These are phyloP conservation scores for Chesias legatella DNA, from an alignment of 2,888 invertebrate genomes.

Conservation along the genomic window DNA sequence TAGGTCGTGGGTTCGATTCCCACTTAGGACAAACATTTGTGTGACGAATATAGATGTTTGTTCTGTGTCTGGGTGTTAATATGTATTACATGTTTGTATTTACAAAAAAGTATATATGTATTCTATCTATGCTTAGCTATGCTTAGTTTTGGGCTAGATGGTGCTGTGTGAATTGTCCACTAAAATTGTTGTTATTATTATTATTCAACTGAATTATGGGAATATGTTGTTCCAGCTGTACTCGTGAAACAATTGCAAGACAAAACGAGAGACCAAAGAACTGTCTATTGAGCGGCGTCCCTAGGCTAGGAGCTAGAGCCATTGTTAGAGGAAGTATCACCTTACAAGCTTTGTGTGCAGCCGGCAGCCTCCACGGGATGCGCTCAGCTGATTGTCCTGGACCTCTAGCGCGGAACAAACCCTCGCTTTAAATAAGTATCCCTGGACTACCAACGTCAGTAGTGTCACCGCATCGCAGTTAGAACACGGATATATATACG, in stretches of 20 bases:
- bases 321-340: constrained; percentile 75
- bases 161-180: no score
- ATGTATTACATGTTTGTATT: no score
- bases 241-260: constrained; percentile 1
- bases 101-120: no score
- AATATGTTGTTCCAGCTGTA: no score
- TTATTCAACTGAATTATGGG: no score
- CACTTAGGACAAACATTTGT: no score
- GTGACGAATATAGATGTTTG: no score
- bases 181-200: no score
- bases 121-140: no score
- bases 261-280: constrained; percentile 8
- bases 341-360: constrained; percentile 69
- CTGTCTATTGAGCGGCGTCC: constrained; percentile 44
- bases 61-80: no score
- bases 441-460: constrained; percentile 57
- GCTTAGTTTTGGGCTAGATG: no score
- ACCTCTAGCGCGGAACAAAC: constrained; percentile 62
- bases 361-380: constrained; percentile 60
- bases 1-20: no score
- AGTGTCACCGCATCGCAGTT: constrained; percentile 35
- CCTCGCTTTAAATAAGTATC: constrained; percentile 65
- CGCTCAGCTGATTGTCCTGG: constrained; percentile 62
- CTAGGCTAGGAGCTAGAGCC: constrained; percentile 51
- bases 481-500: constrained; percentile 30